Conservation (phyloP, 2,888 invertebrate species). For the Brachyopa scutellaris region DNA sequence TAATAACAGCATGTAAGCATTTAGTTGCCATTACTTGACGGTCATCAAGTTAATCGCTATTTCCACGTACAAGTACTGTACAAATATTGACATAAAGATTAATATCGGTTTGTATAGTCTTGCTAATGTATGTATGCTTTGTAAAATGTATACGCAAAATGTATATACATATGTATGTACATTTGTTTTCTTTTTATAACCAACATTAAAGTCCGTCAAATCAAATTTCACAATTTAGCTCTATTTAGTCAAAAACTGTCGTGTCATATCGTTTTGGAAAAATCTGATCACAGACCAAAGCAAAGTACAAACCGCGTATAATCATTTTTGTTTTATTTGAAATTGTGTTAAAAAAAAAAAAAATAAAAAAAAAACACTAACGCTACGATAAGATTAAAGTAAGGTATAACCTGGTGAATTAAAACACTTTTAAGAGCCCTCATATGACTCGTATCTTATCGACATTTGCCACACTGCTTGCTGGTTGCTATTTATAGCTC, state of each 20-base stretch:
- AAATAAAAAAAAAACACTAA: too few relatives aligned
- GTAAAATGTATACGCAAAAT: too few relatives aligned
- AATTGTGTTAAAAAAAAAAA: conserved; percentile 1
- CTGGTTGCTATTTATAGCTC: neutral
- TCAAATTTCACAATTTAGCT: neutral
- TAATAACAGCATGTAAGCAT: too few relatives aligned
- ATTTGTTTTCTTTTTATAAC: too few relatives aligned
- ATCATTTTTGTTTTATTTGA: conserved; percentile 9
- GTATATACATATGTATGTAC: too few relatives aligned
- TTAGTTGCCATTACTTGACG: conserved; percentile 8
- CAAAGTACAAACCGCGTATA: conserved; percentile 19
- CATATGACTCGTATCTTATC: conserved; percentile 60
- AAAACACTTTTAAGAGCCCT: neutral
- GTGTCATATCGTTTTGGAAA: neutral
- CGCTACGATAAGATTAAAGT: conserved; percentile 45
- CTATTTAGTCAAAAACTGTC: neutral
- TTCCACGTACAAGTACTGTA: conserved; percentile 15
- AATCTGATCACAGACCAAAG: conserved; percentile 9
- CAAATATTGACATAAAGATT: conserved; percentile 43
- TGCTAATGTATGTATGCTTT: conserved; percentile 25
- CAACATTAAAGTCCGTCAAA: too few relatives aligned
- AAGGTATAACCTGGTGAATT: conserved; percentile 11
- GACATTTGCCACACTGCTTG: conserved; percentile 19
- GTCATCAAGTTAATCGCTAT: neutral
- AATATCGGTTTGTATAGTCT: conserved; percentile 26